These are phyloP conservation scores for Danio jaintianensis DNA, from an alignment of 2,797 vertebrate species.

Conservation along the genomic window DNA sequence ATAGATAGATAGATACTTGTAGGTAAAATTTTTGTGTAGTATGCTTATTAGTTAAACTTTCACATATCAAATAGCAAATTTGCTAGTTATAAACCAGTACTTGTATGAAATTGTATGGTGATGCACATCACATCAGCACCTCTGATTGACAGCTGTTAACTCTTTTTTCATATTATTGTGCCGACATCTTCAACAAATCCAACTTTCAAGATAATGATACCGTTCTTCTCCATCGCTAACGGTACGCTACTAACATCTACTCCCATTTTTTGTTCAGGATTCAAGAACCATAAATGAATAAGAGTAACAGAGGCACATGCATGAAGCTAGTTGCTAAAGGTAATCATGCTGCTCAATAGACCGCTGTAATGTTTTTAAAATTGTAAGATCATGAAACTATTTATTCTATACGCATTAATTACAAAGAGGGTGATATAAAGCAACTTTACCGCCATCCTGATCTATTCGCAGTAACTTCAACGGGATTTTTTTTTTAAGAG, in stretches of 20 bases:
- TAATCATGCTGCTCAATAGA: neutral
- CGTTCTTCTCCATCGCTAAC: too few relatives aligned
- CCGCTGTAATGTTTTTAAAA: neutral
- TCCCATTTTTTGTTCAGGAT: neutral
- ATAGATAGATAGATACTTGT: too few relatives aligned
- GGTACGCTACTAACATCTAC: too few relatives aligned
- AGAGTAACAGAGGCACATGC: neutral
- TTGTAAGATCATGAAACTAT: neutral
- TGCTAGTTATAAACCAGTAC: neutral
- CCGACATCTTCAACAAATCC: neutral
- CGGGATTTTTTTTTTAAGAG: neutral
- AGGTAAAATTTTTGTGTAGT: too few relatives aligned
- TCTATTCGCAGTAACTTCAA: neutral
- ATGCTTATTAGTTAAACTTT: neutral
- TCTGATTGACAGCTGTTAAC: slow-evolving; percentile 31
- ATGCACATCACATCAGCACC: neutral
- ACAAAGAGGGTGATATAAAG: neutral
- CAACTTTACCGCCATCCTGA: slow-evolving; percentile 50
- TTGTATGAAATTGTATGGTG: too few relatives aligned
- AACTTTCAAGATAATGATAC: neutral
- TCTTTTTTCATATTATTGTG: neutral
- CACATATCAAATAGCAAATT: neutral
- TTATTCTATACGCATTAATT: neutral
- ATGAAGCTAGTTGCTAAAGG: slow-evolving; percentile 34
- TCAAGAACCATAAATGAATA: neutral